Conservation (phyloP, 1,140 invertebrate species). For the Drosophila micromelanica region DNA sequence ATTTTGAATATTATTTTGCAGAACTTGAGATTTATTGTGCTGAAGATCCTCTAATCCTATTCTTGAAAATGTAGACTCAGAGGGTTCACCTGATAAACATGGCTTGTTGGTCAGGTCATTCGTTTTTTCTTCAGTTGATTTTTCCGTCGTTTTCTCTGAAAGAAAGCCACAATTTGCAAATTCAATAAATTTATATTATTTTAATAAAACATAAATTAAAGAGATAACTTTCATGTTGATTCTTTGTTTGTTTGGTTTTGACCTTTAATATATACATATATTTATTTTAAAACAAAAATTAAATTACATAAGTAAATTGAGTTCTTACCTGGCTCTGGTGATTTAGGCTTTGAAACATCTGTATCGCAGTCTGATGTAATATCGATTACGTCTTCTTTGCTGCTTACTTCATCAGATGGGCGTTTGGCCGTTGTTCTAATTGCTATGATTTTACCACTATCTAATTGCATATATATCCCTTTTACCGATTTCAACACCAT, state of each 20-base stretch:
- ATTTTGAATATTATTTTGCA: constrained; percentile 47
- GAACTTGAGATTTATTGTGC: constrained; percentile 49
- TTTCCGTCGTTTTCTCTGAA: constrained; percentile 47
- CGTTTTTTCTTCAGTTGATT: constrained; percentile 31
- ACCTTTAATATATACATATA: too few relatives aligned
- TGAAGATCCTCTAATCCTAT: constrained; percentile 32
- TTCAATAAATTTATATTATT: too few relatives aligned
- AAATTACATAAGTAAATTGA: not conserved
- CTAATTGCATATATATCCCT: constrained; percentile 97
- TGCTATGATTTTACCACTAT: constrained; percentile 98
- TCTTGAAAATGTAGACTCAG: constrained; percentile 15
- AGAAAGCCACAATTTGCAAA: not conserved
- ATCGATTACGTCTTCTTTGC: constrained; percentile 77
- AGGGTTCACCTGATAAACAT: constrained; percentile 8
- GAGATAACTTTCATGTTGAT: too few relatives aligned
- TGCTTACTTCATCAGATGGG: constrained; percentile 52
- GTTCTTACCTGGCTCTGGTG: constrained; percentile 57
- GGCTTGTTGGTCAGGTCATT: constrained; percentile 39
- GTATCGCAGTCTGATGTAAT: constrained; percentile 76
- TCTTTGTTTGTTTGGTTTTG: too few relatives aligned
- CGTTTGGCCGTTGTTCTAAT: constrained; percentile 86
- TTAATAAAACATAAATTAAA: too few relatives aligned
- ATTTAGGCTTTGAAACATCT: constrained; percentile 56
- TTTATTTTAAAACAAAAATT: too few relatives aligned
- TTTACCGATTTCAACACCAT: constrained; percentile 97